Conservation (phyloP, 2,113 vertebrate genomes). For the Sinocyclocheilus anshuiensis region DNA sequence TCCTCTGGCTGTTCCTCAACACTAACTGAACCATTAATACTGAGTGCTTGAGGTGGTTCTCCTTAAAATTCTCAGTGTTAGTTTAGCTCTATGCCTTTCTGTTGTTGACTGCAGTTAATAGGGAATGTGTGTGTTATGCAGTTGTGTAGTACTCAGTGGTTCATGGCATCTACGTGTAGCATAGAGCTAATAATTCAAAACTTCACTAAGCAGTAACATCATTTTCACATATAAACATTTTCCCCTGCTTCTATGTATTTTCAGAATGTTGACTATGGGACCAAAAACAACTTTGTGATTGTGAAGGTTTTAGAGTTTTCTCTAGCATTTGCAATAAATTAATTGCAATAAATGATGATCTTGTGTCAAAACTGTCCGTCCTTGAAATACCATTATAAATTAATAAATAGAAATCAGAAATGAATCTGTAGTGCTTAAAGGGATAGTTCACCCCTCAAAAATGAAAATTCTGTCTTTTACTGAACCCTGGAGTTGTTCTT, state of each 20-base stretch:
- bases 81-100: not conserved
- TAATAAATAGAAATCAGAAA: not conserved
- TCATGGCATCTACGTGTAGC: not conserved
- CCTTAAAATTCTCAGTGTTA: not conserved
- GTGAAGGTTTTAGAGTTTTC: conserved; percentile 16
- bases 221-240: not conserved
- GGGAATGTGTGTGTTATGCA: conserved; percentile 6
- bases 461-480: no score
- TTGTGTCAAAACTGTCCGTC: not conserved
- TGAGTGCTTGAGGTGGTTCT: conserved; percentile 3
- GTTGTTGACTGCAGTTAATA: not conserved
- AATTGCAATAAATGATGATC: conserved; percentile 10
- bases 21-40: conserved; percentile 18
- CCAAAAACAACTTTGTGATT: conserved; percentile 28
- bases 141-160: not conserved
- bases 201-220: not conserved
- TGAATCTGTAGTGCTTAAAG: not conserved
- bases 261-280: conserved; percentile 32
- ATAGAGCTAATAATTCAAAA: not conserved
- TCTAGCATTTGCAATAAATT: conserved; percentile 32
- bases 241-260: not conserved
- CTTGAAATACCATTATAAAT: not conserved
- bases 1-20: not conserved
- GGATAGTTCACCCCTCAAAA: no score
- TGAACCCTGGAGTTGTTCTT: no score